Evolutionary conservation across 1,140 invertebrate genomes (phyloP), one percentile per base, ranked within the genome.

Genomic region (Aphelenchoides fujianensis): DNA sequence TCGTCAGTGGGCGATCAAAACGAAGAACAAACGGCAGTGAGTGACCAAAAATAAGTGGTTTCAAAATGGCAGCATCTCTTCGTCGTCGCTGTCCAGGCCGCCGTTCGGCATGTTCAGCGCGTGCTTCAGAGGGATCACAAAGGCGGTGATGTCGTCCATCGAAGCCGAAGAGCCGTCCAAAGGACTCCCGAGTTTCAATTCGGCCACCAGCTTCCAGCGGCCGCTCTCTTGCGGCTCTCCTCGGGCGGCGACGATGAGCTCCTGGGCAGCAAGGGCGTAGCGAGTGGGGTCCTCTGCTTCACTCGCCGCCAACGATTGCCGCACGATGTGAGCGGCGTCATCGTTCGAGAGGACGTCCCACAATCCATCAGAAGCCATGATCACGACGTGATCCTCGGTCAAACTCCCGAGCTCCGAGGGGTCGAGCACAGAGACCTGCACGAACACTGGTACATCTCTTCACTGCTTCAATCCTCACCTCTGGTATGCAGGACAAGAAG

Each of bases 351-450:
- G 89, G 3, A 92, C 90, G 85, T 93, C 92, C 91, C 91, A 93
- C 0, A 93, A 85, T n/a, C 92, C 92, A 86, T 93, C 92, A 1
- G 91, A 92, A 16, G 89, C 92, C 87, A 93, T 89, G 0, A 93
- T 87, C 2, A 93, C 84, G 30, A 92, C 90, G 80, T 92, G 91
- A 66, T 89, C 87, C 76, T 91, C 89, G 0, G 85, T 87, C 3
- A 90, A 69, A 27, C 67, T 32, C 5, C 85, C 74, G 74, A 85
- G 80, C 70, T 85, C 73, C 37, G 77, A 77, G 2, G 89, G 66
- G 77, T 89, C 86, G 52, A 88, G 83, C 28, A 88, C 86, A 72
- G 79, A 76, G 0, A 89, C 88, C 88, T 87, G 79, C 73, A 71
- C 19, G 31, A 54, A 19, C 55, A 28, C 7, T 69, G 48, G 52